Conservation (phyloP, 2,888 invertebrate species). For the Dryocosmus kuriphilus region DNA sequence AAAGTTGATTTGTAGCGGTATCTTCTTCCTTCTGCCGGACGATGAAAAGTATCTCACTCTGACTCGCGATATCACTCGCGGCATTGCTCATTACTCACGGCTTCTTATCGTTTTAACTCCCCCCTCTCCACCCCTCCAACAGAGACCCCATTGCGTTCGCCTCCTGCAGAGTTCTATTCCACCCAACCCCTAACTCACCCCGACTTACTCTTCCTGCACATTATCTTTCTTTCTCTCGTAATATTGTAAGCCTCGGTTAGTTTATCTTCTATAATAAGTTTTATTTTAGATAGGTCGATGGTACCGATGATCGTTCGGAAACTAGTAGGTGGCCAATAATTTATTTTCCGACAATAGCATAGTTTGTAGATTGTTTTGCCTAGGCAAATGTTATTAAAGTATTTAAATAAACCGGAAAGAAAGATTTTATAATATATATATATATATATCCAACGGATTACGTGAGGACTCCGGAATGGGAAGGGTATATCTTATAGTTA, state of each 20-base stretch:
- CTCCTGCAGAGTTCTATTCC: slow-evolving; percentile 60
- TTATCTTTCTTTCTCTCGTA: slow-evolving; percentile 48
- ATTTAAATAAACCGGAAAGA: no score
- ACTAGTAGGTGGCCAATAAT: neutral
- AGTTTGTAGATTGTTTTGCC: no score
- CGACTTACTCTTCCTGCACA: slow-evolving; percentile 47
- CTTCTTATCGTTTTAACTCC: slow-evolving; percentile 74
- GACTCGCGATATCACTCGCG: slow-evolving; percentile 75
- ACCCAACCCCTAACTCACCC: slow-evolving; percentile 56
- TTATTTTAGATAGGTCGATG: neutral
- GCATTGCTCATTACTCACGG: slow-evolving; percentile 77
- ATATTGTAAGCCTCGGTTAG: slow-evolving; percentile 38
- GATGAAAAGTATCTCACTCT: slow-evolving; percentile 57
- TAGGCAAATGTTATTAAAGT: no score
- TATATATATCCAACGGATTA: no score
- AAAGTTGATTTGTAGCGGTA: slow-evolving; percentile 75
- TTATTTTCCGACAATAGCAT: no score
- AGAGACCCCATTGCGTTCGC: slow-evolving; percentile 64
- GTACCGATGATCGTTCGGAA: neutral
- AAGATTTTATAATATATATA: no score
- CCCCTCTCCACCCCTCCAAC: slow-evolving; percentile 69
- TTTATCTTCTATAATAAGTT: neutral
- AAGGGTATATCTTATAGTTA: no score
- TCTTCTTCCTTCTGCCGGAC: slow-evolving; percentile 62
- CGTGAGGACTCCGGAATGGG: no score